phyloP scores from a whole-genome alignment of 2,888 invertebrate species.

The Eugnorisma glareosa region DNA sequence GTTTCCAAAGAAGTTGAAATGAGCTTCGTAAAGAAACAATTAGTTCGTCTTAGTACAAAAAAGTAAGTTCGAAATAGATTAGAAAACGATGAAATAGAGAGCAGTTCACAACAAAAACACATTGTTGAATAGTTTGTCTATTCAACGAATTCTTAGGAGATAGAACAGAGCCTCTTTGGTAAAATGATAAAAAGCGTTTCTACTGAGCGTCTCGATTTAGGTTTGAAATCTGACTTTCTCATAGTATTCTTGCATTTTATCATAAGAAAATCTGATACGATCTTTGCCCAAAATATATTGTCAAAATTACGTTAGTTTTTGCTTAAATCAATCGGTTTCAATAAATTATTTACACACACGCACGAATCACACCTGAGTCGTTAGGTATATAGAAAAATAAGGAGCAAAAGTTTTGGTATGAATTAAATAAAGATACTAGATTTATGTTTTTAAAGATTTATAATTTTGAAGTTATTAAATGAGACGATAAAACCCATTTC shows the following conservation, averaged over 20 bases:
- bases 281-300: no score
- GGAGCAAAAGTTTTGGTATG: no score
- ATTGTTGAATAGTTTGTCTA: not conserved
- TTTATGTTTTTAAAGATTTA: no score
- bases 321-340: no score
- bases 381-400: no score
- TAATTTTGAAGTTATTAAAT: no score
- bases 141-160: not conserved
- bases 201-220: not conserved
- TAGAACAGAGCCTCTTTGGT: not conserved
- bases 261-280: not conserved
- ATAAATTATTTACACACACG: no score
- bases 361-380: no score
- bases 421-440: no score
- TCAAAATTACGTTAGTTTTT: no score
- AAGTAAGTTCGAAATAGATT: conserved; percentile 25
- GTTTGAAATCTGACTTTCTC: not conserved
- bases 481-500: no score
- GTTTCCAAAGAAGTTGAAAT: conserved; percentile 24
- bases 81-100: conserved; percentile 3
- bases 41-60: conserved; percentile 2
- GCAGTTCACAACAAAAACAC: not conserved
- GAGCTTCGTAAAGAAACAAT: conserved; percentile 20
- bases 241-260: no score
- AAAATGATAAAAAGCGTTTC: not conserved